Evolutionary conservation across 2,113 vertebrate species (phyloP), one percentile per base, ranked within the genome.

Genomic region (Apteryx owenii): DNA sequence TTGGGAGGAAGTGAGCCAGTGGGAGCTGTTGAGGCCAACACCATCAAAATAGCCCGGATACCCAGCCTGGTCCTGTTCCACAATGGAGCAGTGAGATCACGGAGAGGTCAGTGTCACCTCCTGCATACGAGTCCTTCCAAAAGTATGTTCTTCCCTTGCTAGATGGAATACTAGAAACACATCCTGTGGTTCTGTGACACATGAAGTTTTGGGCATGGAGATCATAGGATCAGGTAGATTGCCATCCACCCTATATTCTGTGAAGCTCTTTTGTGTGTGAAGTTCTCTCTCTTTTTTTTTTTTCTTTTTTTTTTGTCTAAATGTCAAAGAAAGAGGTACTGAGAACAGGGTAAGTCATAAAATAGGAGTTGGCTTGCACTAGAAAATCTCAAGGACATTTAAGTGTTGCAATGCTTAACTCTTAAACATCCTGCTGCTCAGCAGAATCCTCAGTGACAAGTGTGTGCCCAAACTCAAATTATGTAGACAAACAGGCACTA

Each of bases 1-100:
- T 22, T 4, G 54, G 66, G 68, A 95, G 94, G 91, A 95, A 95
- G 71, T 88, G 50, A 97, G 79, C 84, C 91, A 77, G 53, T 62
- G 81, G 93, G 93, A 82, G 85, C 44, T 83, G 68, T 31, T 79
- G 89, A 75, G 21, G 89, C 86, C 95, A 95, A 66, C 44, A 48
- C 7, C 79, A 28, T 88, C 68, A 58, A 88, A 96, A 95, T 88
- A 96, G 75, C 71, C 40, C 54, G 69, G 91, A 80, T 46, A 13
- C 78, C 53, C 65, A 83, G 85, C 78, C 53, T 88, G 48, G 71
- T 44, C 78, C 56, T 51, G 25, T 40, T 60, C 65, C 81, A 80
- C 85, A 80, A 12, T 1, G 81, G 65, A 82, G 56, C 62, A 77
- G 53, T 36, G 81, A 90, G 89, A 50, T 62, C 58, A 44, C 44